Base-by-base conservation (phyloP, 2,888 invertebrate genomes). In the Cataglyphis livida region DNA sequence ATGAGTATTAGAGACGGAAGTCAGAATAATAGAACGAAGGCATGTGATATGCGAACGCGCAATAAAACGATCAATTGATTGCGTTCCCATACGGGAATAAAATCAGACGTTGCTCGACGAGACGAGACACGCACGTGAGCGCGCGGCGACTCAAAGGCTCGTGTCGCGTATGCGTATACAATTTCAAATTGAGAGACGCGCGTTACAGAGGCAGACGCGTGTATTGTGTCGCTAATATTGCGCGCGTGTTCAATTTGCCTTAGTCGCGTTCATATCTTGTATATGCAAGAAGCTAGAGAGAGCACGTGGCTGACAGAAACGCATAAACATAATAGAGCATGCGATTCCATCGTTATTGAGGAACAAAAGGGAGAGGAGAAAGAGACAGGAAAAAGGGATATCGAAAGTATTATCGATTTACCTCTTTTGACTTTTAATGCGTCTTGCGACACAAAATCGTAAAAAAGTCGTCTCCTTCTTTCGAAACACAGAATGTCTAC, bases 371-470 rank as follows among this genome's bases (percentile, higher is more conserved):
- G 9, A 25, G 18, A 59, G n/a, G 4, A n/a, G 15, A 9, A 6
- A 15, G 35, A 12, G 21, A 10, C 0, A 38, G 7, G 7, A 35
- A 44, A 21, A 4, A 44, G 15, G 4, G 1, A 15, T 48, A 48
- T n/a, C 78, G 62, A 70, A 66, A 41, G 51, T 48, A 48, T 74
- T 64, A 81, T 81, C 75, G 51, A 62, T 12, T 57, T 51, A 51
- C 2, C 1, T 48, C n/a, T 41, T 65, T 32, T 76, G 54, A 41
- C 54, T 68, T 21, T 28, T 28, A 18, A 35, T 15, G 41, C 78
- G 12, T n/a, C 12, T 68, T 32, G 32, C 15, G n/a, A 66, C n/a
- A 28, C 12, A 41, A 48, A 18, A n/a, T 32, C n/a, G 51, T 51
- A 21, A 12, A 21, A 21, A 12, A 21, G n/a, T 15, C 25, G 18